phyloP scores from a whole-genome alignment of 2,113 vertebrate species.

The Leptobrachium ailaonicum region DNA sequence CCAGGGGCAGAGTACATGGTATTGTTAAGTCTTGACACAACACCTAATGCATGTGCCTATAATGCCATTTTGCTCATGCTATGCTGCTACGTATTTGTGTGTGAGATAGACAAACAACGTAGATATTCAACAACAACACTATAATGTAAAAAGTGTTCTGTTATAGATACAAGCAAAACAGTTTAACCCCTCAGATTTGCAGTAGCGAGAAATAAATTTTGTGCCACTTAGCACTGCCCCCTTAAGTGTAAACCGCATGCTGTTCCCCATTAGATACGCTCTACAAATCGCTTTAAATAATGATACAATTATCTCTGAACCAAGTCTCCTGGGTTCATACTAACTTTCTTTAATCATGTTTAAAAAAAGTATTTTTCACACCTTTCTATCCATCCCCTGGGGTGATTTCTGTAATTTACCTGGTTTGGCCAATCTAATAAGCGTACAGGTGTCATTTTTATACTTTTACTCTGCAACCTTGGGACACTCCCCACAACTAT shows the following conservation, averaged over 20 bases:
- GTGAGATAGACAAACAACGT: too few species aligned
- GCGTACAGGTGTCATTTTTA: constrained; percentile 48
- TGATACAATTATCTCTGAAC: constrained; percentile 49
- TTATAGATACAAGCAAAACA: not conserved
- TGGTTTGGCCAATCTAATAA: constrained; percentile 48
- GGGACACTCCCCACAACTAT: constrained; percentile 30
- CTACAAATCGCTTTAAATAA: constrained; percentile 51
- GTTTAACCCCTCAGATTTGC: constrained; percentile 5
- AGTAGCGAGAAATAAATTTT: not conserved
- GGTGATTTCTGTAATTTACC: constrained; percentile 44
- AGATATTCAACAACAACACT: too few species aligned
- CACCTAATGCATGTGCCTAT: too few species aligned
- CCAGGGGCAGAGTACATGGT: too few species aligned
- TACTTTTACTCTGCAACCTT: constrained; percentile 41
- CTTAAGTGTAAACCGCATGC: constrained; percentile 42
- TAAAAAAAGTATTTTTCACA: constrained; percentile 39
- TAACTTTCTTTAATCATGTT: constrained; percentile 46
- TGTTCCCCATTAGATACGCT: constrained; percentile 44
- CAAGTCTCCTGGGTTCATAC: constrained; percentile 35
- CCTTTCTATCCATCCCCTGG: constrained; percentile 44
- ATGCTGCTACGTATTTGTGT: too few species aligned
- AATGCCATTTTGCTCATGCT: too few species aligned
- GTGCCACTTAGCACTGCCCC: constrained; percentile 14
- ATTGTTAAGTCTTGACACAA: too few species aligned
- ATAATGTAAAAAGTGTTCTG: not conserved